Base-by-base conservation (phyloP, 2,797 vertebrate genomes). In the Muscicapa comitata region DNA sequence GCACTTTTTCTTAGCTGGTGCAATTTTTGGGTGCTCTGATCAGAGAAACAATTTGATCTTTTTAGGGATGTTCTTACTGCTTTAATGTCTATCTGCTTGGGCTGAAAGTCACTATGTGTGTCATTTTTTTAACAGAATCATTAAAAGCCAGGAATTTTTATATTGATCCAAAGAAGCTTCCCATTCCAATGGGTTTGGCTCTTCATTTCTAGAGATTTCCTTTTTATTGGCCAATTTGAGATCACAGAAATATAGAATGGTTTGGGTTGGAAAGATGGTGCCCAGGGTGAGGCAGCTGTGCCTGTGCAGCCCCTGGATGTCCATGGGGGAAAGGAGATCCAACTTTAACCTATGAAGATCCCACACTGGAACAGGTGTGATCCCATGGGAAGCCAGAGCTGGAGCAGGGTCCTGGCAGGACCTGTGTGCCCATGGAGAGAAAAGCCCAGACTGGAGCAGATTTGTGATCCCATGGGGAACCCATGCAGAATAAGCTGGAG, bases 281-380 rank as follows among this genome's bases (percentile, higher is more conserved):
- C 28, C 37, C 19, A 7, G 6, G 19, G 7, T 29, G 72, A 53
- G n/a, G 40, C 33, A 42, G 37, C 13, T 17, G 37, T 31, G 10
- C 4, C 25, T 25, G 35, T 33, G 53, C 12, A 80, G 25, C 10
- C 31, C 54, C 9, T 31, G 47, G 29, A 61, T n/a, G 73, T 40
- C n/a, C 40, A 25, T 45, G 59, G n/a, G 48, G 10, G 6, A 18
- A 8, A 23, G 29, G 29, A 63, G 8, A 23, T 23, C 7, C 47
- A 26, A 14, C 47, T 17, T 31, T 23, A 13, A 33, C 13, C 29
- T 21, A 35, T 50, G 35, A 53, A 33, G 33, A 73, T 37, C 29
- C 33, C 68, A 40, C 7, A 5, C 4, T 0, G 0, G 28, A 51
- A 37, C 19, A 24, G 43, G 37, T 1, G 23, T 8, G 54, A 37